phyloP scores from a whole-genome alignment of 2,797 vertebrate genomes.

The Valencia hispanica region DNA sequence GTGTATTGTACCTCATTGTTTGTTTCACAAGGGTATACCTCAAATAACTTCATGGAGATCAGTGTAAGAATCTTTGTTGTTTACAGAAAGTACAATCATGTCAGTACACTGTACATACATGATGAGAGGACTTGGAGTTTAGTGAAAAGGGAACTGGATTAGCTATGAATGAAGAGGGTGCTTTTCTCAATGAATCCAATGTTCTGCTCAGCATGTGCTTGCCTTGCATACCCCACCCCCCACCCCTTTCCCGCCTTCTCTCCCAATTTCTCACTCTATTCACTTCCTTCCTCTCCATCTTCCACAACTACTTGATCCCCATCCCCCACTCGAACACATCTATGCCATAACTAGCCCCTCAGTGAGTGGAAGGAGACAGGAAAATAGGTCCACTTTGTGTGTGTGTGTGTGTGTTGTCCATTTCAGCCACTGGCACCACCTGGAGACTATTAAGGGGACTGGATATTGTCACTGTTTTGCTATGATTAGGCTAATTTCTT shows the following conservation, averaged over 20 bases:
- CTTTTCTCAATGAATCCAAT: conserved; percentile 82
- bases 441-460: conserved; percentile 66
- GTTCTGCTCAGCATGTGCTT: conserved; percentile 83
- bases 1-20: conserved; percentile 5
- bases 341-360: conserved; percentile 65
- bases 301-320: conserved; percentile 70
- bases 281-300: conserved; percentile 76
- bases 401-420: conserved; percentile 45
- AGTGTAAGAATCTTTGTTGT: neutral
- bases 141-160: conserved; percentile 47
- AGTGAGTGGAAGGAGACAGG: conserved; percentile 65
- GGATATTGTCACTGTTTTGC: conserved; percentile 34
- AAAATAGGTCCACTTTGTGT: conserved; percentile 53
- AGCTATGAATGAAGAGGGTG: conserved; percentile 72
- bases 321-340: conserved; percentile 74
- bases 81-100: conserved; percentile 7
- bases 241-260: conserved; percentile 62
- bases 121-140: conserved; percentile 41
- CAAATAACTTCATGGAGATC: neutral
- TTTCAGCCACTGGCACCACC: conserved; percentile 68
- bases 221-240: conserved; percentile 71
- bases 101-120: conserved; percentile 47
- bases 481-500: conserved; percentile 34
- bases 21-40: neutral
- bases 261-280: conserved; percentile 77